These are phyloP conservation scores for Acrobasis suavella DNA, from an alignment of 2,888 invertebrate genomes.

Conservation along the genomic window DNA sequence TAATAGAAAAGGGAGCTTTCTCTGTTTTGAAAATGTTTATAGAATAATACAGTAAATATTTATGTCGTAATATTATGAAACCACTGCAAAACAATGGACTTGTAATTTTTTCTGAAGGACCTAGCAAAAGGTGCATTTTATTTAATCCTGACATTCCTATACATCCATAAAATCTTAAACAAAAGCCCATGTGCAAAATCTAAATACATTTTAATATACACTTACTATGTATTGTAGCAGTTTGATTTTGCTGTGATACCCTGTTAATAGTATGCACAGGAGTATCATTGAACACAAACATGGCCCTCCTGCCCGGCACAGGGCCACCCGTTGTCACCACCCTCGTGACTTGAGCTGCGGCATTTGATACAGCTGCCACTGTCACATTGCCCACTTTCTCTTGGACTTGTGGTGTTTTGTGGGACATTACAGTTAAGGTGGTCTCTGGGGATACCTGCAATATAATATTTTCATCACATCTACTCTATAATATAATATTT, in stretches of 20 bases:
- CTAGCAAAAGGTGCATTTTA: too few relatives aligned
- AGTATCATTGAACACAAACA: conserved; percentile 78
- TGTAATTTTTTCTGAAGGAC: too few relatives aligned
- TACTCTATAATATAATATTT: too few relatives aligned
- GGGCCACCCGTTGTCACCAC: conserved; percentile 70
- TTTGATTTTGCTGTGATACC: conserved; percentile 75
- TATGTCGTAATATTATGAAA: too few relatives aligned
- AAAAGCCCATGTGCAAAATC: too few relatives aligned
- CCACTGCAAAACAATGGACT: too few relatives aligned
- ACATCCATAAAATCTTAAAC: too few relatives aligned
- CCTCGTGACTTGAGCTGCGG: conserved; percentile 70
- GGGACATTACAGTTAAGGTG: conserved; percentile 77
- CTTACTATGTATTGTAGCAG: conserved; percentile 77
- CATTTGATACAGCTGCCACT: conserved; percentile 70
- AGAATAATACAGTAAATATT: too few relatives aligned
- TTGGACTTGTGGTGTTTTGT: conserved; percentile 77
- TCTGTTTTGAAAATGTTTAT: too few relatives aligned
- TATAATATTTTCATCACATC: background rate
- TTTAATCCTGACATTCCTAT: too few relatives aligned
- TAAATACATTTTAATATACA: conserved; percentile 24
- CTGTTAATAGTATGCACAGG: conserved; percentile 69
- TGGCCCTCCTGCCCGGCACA: conserved; percentile 59
- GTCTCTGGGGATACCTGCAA: conserved; percentile 76
- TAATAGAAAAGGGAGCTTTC: too few relatives aligned
- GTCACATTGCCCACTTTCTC: conserved; percentile 74